Percentiles rank a stretch among this genome's conserved stretches.
These are phyloP conservation scores for Todiramphus chloris DNA, from an alignment of 2,113 vertebrate genomes.

Conservation along the genomic window DNA sequence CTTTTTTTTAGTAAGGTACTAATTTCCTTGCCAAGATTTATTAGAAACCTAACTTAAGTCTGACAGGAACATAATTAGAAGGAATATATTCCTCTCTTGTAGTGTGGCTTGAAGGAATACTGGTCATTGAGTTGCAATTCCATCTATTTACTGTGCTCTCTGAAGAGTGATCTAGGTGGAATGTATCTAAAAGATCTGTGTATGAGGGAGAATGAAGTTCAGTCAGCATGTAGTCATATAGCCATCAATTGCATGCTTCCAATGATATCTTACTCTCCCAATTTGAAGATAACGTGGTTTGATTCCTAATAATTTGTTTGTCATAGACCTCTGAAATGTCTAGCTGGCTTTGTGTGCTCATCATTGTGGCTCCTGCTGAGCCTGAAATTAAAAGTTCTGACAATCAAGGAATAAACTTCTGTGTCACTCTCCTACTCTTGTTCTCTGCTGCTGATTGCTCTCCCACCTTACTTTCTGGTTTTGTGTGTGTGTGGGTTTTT, in stretches of 20 bases:
- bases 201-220: slow-evolving; percentile 9
- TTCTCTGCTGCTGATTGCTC: not conserved
- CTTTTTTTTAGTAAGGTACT: not conserved
- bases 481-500: not conserved
- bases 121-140: not conserved
- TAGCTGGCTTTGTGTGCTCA: slow-evolving; percentile 52
- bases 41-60: not conserved
- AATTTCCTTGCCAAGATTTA: not conserved
- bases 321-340: slow-evolving; percentile 59
- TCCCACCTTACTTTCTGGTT: not conserved
- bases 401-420: slow-evolving; percentile 39
- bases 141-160: not conserved
- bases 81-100: not conserved
- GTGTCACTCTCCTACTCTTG: not conserved
- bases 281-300: slow-evolving; percentile 51
- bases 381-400: slow-evolving; percentile 73
- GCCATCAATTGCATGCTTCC: slow-evolving; percentile 46
- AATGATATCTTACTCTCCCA: slow-evolving; percentile 56
- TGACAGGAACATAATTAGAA: not conserved
- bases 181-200: slow-evolving; percentile 53
- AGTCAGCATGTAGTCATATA: slow-evolving; percentile 40
- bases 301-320: slow-evolving; percentile 68
- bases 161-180: slow-evolving; percentile 59
- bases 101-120: not conserved
- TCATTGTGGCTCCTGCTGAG: slow-evolving; percentile 66